Conservation (phyloP, 1,140 invertebrate genomes). For the Tyrophagus putrescentiae region DNA sequence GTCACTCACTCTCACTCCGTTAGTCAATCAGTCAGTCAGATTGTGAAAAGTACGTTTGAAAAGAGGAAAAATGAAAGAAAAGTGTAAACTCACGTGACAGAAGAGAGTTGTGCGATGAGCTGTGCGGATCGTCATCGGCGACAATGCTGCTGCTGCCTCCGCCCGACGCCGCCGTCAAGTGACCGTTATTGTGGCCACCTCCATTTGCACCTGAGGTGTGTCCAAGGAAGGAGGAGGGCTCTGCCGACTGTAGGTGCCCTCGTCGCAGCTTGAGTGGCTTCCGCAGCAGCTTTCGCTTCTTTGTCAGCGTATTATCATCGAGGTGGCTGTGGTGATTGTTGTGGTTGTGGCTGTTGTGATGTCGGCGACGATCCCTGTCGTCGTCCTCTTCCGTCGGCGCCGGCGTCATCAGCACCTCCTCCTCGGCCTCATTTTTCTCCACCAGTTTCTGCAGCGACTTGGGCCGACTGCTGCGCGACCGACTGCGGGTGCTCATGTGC, state of each 20-base stretch:
- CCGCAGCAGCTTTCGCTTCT: conserved; percentile 5
- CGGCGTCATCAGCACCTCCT: background rate
- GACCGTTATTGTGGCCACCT: background rate
- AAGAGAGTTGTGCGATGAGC: background rate
- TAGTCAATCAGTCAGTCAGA: too few species aligned
- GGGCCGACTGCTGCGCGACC: background rate
- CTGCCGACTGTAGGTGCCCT: background rate
- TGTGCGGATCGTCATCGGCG: background rate
- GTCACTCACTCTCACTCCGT: too few species aligned
- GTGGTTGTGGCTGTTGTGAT: too few species aligned
- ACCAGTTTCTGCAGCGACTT: background rate
- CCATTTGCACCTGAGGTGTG: background rate
- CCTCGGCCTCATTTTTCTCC: background rate
- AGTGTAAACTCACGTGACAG: conserved; percentile 2
- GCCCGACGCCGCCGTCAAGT: background rate
- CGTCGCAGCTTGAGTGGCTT: conserved; percentile 10
- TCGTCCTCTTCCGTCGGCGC: background rate
- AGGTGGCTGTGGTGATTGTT: background rate
- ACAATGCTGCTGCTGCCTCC: background rate
- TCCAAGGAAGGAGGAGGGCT: background rate
- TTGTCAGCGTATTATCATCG: background rate
- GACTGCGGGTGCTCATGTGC: background rate
- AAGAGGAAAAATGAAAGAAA: too few species aligned
- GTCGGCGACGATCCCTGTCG: too few species aligned
- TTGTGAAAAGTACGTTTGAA: too few species aligned